Percentiles rank a stretch among this genome's conserved stretches.
These are phyloP conservation scores for Odocoileus hemionus DNA, from an alignment of 2,113 vertebrate species.

Conservation along the genomic window DNA sequence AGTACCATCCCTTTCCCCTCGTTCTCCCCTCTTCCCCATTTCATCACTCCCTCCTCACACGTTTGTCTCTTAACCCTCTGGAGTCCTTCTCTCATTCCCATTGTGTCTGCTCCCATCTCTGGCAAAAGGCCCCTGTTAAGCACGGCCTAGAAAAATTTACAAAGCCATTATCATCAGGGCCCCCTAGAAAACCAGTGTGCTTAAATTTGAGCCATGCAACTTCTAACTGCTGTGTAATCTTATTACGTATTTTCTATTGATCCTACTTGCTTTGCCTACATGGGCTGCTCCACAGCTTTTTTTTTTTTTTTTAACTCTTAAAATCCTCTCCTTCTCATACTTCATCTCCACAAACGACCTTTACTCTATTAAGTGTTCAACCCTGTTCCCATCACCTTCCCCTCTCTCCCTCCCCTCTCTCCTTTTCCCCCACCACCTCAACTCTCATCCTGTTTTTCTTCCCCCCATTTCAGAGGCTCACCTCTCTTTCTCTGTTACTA, in stretches of 20 bases:
- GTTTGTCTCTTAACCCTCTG: not conserved
- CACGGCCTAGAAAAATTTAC: not conserved
- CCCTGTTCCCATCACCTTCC: not conserved
- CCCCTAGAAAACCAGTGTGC: not conserved
- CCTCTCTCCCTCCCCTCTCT: too few species aligned
- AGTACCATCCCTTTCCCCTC: not conserved
- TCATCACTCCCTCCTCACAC: not conserved
- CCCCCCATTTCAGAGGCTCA: not conserved
- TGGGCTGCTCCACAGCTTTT: not conserved
- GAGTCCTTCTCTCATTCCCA: not conserved
- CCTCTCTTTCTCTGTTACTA: not conserved
- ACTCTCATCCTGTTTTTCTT: not conserved
- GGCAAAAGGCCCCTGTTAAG: not conserved
- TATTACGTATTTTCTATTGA: not conserved
- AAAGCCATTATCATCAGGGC: not conserved
- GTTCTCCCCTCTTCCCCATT: not conserved
- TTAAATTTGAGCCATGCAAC: not conserved
- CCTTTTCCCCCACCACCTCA: rapidly evolving
- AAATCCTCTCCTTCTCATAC: not conserved
- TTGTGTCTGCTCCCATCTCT: not conserved
- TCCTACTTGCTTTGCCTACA: not conserved
- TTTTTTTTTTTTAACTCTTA: not conserved
- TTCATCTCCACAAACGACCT: not conserved
- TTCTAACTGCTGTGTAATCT: not conserved
- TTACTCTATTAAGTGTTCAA: not conserved